These are phyloP conservation scores for Mesochorus sp. DNA, from an alignment of 2,888 invertebrate species.

Conservation along the genomic window DNA sequence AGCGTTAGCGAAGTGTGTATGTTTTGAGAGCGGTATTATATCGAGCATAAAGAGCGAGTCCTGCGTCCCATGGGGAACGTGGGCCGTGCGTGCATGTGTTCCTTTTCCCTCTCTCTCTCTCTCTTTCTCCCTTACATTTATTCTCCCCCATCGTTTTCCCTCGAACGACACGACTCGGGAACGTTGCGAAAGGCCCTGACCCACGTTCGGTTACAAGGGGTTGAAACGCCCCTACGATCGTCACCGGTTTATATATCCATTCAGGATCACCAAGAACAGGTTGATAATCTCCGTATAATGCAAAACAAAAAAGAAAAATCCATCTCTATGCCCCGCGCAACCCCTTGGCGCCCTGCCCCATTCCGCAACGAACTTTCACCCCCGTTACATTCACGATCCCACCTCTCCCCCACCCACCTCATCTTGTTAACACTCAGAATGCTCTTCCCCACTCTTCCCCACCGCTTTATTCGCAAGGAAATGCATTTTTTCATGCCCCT, in stretches of 20 bases:
- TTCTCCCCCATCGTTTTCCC: conserved; percentile 25
- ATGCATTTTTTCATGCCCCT: no score
- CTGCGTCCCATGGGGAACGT: conserved; percentile 77
- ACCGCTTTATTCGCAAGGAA: no score
- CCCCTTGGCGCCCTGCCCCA: conserved; percentile 28
- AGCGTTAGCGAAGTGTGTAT: conserved; percentile 78
- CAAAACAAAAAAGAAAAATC: conserved; percentile 68
- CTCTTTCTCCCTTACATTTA: conserved; percentile 58
- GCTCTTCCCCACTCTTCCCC: no score
- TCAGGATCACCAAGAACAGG: conserved; percentile 73
- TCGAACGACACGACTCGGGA: conserved; percentile 27
- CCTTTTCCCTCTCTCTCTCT: conserved; percentile 61
- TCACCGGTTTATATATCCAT: background rate
- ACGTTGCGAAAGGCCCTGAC: conserved; percentile 8
- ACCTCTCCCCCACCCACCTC: no score
- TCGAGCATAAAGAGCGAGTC: conserved; percentile 82
- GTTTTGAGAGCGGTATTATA: conserved; percentile 82
- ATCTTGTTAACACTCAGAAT: no score
- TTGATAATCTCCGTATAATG: conserved; percentile 81
- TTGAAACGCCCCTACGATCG: background rate
- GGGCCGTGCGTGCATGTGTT: conserved; percentile 76
- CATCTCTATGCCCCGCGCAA: conserved; percentile 14
- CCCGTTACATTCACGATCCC: background rate
- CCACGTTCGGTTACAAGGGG: no score
- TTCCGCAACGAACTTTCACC: conserved; percentile 35